phyloP scores from a whole-genome alignment of 2,113 vertebrate genomes.

The Taxidea taxus region DNA sequence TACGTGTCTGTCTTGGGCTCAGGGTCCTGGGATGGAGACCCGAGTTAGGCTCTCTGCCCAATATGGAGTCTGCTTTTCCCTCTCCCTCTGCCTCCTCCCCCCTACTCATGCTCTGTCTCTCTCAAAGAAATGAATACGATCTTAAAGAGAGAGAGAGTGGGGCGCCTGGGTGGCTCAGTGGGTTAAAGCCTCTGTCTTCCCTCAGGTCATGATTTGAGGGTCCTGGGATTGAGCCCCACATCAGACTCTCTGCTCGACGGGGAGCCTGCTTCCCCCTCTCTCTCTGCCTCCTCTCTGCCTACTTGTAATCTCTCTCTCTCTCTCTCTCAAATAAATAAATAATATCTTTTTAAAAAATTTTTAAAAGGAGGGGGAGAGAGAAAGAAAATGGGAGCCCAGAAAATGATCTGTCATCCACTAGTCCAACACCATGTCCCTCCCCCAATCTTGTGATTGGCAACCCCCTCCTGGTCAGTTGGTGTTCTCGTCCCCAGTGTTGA shows the following conservation, averaged over 20 bases:
- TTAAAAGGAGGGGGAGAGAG: accelerated
- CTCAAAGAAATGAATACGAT: background rate
- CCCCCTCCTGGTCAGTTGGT: background rate
- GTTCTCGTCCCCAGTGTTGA: background rate
- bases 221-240: background rate
- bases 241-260: background rate
- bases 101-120: background rate
- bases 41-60: background rate
- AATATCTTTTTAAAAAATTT: no score
- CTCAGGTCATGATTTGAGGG: background rate
- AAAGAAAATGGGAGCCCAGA: background rate
- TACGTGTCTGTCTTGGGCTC: background rate
- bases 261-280: no score
- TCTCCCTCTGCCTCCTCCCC: background rate
- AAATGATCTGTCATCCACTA: background rate
- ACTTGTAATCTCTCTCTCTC: background rate
- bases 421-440: background rate
- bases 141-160: background rate
- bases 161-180: no score
- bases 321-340: background rate
- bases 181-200: no score
- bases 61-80: background rate
- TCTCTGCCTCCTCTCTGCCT: background rate
- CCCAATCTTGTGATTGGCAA: background rate
- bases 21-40: background rate